Evolutionary conservation across 2,888 invertebrate species (phyloP), one percentile per base, ranked within the genome.

Genomic region (Epiblema foenella): DNA sequence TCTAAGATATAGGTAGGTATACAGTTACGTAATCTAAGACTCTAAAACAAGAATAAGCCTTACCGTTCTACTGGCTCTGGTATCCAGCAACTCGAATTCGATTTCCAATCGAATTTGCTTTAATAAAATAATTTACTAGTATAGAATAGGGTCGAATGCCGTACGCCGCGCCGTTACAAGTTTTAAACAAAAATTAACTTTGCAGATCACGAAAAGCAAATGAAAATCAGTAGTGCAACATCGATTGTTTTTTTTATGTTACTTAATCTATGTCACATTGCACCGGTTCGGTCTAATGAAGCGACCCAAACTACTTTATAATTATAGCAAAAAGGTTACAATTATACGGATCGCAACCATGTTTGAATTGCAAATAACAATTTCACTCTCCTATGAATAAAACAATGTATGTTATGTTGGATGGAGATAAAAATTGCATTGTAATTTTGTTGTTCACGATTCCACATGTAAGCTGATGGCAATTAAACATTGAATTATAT

Each of bases 301-400:
- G 77, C 77, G 75, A 57, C 59, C 65, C 66, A 74, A 76, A 78
- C 75, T 75, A 74, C 74, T 74, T 73, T 75, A 72, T 79, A 79
- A 82, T 81, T 78, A 75, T 75, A 71, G 77, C 77, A 81, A 81
- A 80, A 82, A 81, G 46, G 39, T 49, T 37, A 73, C 68, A 51
- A 77, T 75, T 78, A 75, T 75, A 74, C 74, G 67, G 70, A 72
- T 69, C 72, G 72, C 72, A 59, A 75, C 68, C 69, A 72, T 75
- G 70, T 73, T 77, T 79, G 79, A 77, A 79, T 80, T 77, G 75
- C 75, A 72, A 77, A 81, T 77, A 72, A 66, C 54, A 75, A 74
- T 79, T 81, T 80, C 80, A 79, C 79, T 81, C 71, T 74, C 63
- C 59, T 74, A 72, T 77, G 76, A 70, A 73, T 75, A 74, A 76